Conservation (phyloP, 2,888 invertebrate species). For the Pristionchus maxplancki region DNA sequence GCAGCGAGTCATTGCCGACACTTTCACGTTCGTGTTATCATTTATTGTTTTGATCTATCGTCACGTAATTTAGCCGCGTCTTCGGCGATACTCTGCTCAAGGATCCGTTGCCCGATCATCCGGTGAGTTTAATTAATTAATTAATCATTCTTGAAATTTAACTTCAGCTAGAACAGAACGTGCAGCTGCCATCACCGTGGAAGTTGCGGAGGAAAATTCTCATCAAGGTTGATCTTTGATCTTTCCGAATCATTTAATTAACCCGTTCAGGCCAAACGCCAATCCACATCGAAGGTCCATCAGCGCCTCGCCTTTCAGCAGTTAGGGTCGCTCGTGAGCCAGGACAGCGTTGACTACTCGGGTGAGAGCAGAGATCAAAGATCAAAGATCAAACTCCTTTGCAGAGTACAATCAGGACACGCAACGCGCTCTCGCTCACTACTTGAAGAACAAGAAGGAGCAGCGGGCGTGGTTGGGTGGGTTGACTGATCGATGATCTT, state of each 20-base stretch:
- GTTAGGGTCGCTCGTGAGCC: slow-evolving; percentile 17
- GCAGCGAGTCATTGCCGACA: slow-evolving; percentile 56
- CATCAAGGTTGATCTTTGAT: slow-evolving; percentile 62
- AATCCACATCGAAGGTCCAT: not conserved
- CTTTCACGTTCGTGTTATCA: not conserved
- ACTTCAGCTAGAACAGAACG: slow-evolving; percentile 58
- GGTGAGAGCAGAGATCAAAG: slow-evolving; percentile 2
- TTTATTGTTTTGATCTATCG: not conserved
- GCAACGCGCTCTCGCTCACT: slow-evolving; percentile 32
- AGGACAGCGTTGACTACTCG: slow-evolving; percentile 43
- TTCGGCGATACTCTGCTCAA: slow-evolving; percentile 71
- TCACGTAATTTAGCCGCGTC: slow-evolving; percentile 57
- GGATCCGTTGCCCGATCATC: slow-evolving; percentile 65
- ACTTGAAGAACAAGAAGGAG: slow-evolving; percentile 39
- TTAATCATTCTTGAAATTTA: not conserved
- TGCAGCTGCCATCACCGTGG: slow-evolving; percentile 66
- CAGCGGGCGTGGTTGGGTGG: slow-evolving; percentile 4
- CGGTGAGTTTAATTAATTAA: slow-evolving; percentile 55
- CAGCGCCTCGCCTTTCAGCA: slow-evolving; percentile 30
- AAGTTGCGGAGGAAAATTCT: slow-evolving; percentile 69
- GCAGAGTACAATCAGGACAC: slow-evolving; percentile 43
- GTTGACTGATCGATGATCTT: not conserved
- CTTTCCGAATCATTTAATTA: not conserved
- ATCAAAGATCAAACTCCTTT: slow-evolving; percentile 8
- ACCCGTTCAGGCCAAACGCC: slow-evolving; percentile 31